Conservation (phyloP, 1,140 invertebrate species). For the Drosophila subobscura region DNA sequence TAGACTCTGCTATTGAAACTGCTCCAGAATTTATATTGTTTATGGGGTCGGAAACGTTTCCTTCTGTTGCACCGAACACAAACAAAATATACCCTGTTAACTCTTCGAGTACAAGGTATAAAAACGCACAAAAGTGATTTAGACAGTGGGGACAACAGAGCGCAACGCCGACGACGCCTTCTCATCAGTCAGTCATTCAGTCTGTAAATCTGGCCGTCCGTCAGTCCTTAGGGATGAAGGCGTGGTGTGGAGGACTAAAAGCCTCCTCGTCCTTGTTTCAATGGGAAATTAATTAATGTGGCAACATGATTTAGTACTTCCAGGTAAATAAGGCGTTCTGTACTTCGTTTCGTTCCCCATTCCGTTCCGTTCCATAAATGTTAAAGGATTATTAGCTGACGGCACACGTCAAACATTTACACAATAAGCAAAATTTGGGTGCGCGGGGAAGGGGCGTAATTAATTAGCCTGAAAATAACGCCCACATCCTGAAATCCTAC, state of each 20-base stretch:
- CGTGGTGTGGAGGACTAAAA: constrained; percentile 5
- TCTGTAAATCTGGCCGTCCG: constrained; percentile 26
- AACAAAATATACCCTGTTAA: no score
- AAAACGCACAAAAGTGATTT: constrained; percentile 81
- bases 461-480: constrained; percentile 67
- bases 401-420: constrained; percentile 78
- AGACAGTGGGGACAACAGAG: constrained; percentile 49
- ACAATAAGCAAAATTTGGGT: constrained; percentile 35
- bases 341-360: no score
- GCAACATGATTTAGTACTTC: constrained; percentile 82
- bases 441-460: constrained; percentile 58
- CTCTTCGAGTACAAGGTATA: not conserved
- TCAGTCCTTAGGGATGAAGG: constrained; percentile 40
- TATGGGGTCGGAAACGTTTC: no score
- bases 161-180: constrained; percentile 36
- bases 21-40: no score
- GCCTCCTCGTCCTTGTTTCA: constrained; percentile 46
- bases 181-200: constrained; percentile 56
- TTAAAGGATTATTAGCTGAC: constrained; percentile 82
- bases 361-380: constrained; percentile 62
- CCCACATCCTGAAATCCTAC: constrained; percentile 17
- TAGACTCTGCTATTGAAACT: no score
- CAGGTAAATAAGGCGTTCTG: constrained; percentile 74
- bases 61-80: no score
- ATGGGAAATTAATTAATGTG: constrained; percentile 80